A percentile compares a stretch with the other conserved stretches of the same genome.
Conservation (phyloP, 2,888 invertebrate species). For the Silvanus unidentatus region DNA sequence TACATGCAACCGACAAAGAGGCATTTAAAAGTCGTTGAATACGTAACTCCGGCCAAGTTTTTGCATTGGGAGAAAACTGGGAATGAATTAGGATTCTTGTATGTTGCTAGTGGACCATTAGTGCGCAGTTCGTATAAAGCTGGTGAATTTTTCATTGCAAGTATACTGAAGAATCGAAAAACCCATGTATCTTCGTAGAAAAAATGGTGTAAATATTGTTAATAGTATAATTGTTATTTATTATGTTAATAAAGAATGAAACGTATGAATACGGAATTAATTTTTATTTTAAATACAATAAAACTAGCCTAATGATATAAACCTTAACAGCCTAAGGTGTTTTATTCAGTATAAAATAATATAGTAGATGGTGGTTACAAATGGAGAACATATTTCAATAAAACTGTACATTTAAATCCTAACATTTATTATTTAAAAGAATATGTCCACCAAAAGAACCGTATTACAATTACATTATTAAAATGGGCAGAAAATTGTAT, state of each 20-base stretch:
- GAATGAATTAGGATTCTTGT: constrained; percentile 81
- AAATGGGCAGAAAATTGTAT: no score
- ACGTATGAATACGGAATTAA: no score
- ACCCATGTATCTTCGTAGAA: constrained; percentile 27
- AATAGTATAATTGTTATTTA: no score
- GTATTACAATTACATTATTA: no score
- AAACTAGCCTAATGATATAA: constrained; percentile 24
- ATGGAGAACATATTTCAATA: no score
- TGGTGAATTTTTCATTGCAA: constrained; percentile 88
- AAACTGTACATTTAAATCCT: no score
- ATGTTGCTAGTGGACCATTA: constrained; percentile 95
- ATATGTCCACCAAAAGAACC: no score
- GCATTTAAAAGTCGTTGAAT: constrained; percentile 87
- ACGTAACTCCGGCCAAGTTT: constrained; percentile 93
- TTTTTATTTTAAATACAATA: constrained; percentile 22
- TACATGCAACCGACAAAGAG: constrained; percentile 99
- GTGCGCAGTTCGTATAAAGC: constrained; percentile 97
- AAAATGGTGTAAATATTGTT: no score
- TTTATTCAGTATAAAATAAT: constrained; percentile 6
- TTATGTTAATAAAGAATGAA: no score
- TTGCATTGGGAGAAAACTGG: constrained; percentile 80
- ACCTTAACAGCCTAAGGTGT: constrained; percentile 15
- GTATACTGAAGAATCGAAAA: constrained; percentile 63
- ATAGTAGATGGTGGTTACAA: background rate
- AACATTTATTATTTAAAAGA: no score